phyloP scores from a whole-genome alignment of 2,797 vertebrate species.

The Prunella strophiata region DNA sequence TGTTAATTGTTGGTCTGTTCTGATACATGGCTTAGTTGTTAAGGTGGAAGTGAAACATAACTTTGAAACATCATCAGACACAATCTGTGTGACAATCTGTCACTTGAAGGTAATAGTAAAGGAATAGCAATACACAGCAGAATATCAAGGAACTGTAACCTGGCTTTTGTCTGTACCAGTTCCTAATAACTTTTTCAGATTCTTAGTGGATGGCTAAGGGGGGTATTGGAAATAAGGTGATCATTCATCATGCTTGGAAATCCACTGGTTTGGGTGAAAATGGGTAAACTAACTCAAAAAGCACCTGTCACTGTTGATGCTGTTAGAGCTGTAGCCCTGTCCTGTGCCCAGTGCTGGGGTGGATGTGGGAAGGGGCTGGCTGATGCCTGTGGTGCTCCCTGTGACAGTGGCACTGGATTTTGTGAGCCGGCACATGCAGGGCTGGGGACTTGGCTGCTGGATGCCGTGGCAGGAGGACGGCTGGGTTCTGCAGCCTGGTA shows the following conservation, averaged over 20 bases:
- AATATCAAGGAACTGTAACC: not conserved
- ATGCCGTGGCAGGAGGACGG: rapidly evolving
- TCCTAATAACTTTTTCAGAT: not conserved
- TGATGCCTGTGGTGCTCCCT: not conserved
- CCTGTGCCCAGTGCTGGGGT: not conserved
- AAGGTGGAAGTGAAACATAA: not conserved
- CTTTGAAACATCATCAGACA: not conserved
- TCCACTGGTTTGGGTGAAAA: not conserved
- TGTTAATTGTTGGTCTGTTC: not conserved
- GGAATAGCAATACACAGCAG: not conserved
- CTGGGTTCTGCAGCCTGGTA: not conserved
- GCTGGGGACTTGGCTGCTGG: not conserved
- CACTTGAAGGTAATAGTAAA: not conserved
- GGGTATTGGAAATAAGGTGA: not conserved
- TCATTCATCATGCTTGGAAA: not conserved
- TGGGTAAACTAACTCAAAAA: not conserved
- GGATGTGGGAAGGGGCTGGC: not conserved
- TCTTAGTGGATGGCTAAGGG: not conserved
- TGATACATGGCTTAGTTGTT: not conserved
- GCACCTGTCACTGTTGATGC: not conserved
- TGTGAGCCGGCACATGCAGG: not conserved
- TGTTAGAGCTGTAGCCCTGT: not conserved
- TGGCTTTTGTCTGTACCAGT: not conserved
- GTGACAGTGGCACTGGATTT: not conserved
- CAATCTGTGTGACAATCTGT: not conserved